These are phyloP conservation scores for Lepidothrix coronata DNA, from an alignment of 2,113 vertebrate species.

Conservation along the genomic window DNA sequence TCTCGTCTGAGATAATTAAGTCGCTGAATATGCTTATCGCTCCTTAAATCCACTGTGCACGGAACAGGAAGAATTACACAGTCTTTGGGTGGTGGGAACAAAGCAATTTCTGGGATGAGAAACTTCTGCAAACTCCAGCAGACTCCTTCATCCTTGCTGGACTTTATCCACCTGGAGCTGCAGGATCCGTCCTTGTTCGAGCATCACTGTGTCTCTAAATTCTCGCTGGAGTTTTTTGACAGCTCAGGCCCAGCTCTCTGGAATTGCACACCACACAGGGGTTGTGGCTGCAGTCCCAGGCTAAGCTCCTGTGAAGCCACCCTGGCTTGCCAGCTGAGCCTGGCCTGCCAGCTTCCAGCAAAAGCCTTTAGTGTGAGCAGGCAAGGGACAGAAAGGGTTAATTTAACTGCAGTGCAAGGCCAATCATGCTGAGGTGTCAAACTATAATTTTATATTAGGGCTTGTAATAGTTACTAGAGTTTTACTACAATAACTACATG, in stretches of 20 bases:
- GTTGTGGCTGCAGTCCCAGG: neutral
- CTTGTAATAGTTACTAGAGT: constrained; percentile 83
- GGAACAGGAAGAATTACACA: neutral
- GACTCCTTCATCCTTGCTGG: neutral
- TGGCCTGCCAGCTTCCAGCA: neutral
- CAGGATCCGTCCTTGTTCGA: neutral
- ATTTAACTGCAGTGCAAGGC: constrained; percentile 55
- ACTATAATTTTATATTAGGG: constrained; percentile 85
- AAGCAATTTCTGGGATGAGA: neutral
- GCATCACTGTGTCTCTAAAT: neutral
- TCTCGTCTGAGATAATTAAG: constrained; percentile 47
- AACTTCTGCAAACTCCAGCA: neutral
- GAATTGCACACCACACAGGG: neutral
- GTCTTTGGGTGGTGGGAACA: neutral
- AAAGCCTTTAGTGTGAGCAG: neutral
- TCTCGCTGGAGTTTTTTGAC: neutral
- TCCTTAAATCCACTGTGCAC: neutral
- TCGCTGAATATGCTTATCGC: neutral
- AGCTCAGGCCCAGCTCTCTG: neutral
- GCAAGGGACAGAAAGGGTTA: constrained; percentile 38
- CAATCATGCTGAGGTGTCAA: constrained; percentile 65
- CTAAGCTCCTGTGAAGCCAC: neutral
- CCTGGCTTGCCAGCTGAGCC: neutral
- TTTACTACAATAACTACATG: constrained; percentile 85
- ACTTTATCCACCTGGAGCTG: neutral